Base-by-base conservation (phyloP, 2,113 vertebrate species). In the Jacana jacana region DNA sequence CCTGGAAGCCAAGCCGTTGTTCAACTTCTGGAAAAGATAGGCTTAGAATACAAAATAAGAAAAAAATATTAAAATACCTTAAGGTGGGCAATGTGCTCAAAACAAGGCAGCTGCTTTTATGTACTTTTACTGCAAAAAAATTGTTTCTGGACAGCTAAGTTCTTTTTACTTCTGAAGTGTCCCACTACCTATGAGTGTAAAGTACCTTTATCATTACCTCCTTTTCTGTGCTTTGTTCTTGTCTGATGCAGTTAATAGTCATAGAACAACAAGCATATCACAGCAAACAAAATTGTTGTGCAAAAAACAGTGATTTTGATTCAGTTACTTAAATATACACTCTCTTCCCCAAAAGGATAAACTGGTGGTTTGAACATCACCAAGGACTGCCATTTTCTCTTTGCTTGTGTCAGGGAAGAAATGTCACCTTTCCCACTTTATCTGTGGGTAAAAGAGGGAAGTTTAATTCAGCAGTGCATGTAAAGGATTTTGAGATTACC, bases 191-290 rank as follows among this genome's bases (percentile, higher is more conserved):
- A 44, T 19, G 57, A 81, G 72, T 86, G 49, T 15, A 46, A 46
- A 46, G 57, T 68, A 79, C 52, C 66, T 84, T 86, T 92, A 84
- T 82, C 77, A 63, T 63, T 76, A 91, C 89, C 85, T 70, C n/a
- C 69, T 88, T 79, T 89, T 93, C 71, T 86, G 46, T 51, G 73
- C 83, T 89, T 90, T 91, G 91, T 76, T 97, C 86, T 93, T 81
- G 40, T 81, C 57, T 91, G 93, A 95, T 88, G 65, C 70, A 76
- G 77, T 69, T 93, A 95, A 91, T 52, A 95, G 39, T 66, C 84
- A 86, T 48, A 79, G 77, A 92, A 84, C 77, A 95, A 91, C 39
- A 85, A 95, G 39, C 49, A 22, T 19, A 90, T 72, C 86, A 82
- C 57, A 42, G 81, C 65, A 93, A 92, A 93, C 61, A 78, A 75